Conservation (phyloP, 2,888 invertebrate species). For the Stictocephala bisonia region DNA sequence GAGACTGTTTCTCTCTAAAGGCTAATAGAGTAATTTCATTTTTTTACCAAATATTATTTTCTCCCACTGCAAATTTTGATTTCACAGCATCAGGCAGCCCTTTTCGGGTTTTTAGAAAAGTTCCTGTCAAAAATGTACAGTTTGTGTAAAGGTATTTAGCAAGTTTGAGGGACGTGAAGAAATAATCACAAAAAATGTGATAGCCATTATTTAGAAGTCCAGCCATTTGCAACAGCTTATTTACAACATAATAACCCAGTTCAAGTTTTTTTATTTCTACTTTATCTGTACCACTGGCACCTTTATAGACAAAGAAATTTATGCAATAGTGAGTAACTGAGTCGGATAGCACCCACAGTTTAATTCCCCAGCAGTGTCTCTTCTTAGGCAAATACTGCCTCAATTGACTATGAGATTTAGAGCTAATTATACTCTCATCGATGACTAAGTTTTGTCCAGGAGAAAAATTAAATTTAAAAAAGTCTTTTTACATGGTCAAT, state of each 20-base stretch:
- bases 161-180: constrained; percentile 20
- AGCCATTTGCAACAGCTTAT: constrained; percentile 9
- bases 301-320: too few species aligned
- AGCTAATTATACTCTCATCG: too few species aligned
- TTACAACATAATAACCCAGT: constrained; percentile 2
- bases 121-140: constrained; percentile 6
- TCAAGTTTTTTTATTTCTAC: constrained; percentile 7
- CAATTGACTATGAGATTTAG: constrained; percentile 14
- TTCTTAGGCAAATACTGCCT: constrained; percentile 26
- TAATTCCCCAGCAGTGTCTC: constrained; percentile 15
- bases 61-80: constrained; percentile 15
- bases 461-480: not conserved
- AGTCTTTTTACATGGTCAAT: not conserved
- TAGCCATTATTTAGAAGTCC: constrained; percentile 8
- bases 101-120: constrained; percentile 2
- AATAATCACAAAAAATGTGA: not conserved
- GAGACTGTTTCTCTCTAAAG: too few species aligned
- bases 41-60: constrained; percentile 14
- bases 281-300: not conserved
- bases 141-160: constrained; percentile 16
- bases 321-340: constrained; percentile 16
- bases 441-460: not conserved
- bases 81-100: constrained; percentile 13
- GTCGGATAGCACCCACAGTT: constrained; percentile 30
- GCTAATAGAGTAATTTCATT: constrained; percentile 10